Percentiles rank a stretch among this genome's conserved stretches.
Conservation (phyloP, 2,113 vertebrate species). For the Antigone vipio region DNA sequence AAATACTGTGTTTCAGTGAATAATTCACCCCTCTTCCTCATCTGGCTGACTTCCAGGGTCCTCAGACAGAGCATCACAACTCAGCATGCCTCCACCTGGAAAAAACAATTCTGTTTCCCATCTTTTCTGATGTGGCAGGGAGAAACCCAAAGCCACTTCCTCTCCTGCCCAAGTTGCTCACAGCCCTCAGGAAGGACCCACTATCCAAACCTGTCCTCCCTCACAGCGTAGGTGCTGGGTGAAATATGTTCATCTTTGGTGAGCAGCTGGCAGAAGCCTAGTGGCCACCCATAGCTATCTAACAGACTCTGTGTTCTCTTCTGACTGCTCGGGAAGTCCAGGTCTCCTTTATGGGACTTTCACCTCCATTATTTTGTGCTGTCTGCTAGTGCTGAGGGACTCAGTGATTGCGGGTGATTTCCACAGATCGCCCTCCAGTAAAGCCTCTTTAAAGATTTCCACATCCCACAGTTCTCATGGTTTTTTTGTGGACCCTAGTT, state of each 20-base stretch:
- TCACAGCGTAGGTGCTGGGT: not conserved
- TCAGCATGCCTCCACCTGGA: not conserved
- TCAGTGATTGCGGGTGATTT: not conserved
- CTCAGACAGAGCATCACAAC: not conserved
- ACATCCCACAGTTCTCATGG: not conserved
- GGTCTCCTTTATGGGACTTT: not conserved
- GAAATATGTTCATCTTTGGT: not conserved
- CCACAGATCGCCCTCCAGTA: not conserved
- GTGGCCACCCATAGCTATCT: not conserved
- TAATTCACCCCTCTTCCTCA: not conserved
- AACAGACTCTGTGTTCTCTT: not conserved
- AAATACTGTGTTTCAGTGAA: not conserved
- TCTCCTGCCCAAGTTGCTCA: not conserved
- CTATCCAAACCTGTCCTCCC: not conserved
- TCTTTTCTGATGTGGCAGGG: not conserved
- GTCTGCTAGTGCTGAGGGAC: not conserved
- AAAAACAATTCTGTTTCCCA: not conserved
- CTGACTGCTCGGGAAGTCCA: not conserved
- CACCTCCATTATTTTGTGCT: not conserved
- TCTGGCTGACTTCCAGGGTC: not conserved
- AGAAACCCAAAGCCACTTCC: not conserved
- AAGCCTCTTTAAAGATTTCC: not conserved
- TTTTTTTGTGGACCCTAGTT: not conserved
- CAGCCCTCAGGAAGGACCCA: not conserved
- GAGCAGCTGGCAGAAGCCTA: not conserved